Percentiles rank a stretch among this genome's conserved stretches.
These are phyloP conservation scores for Melanotaenia nigrans DNA, from an alignment of 2,797 vertebrate species.

Conservation along the genomic window DNA sequence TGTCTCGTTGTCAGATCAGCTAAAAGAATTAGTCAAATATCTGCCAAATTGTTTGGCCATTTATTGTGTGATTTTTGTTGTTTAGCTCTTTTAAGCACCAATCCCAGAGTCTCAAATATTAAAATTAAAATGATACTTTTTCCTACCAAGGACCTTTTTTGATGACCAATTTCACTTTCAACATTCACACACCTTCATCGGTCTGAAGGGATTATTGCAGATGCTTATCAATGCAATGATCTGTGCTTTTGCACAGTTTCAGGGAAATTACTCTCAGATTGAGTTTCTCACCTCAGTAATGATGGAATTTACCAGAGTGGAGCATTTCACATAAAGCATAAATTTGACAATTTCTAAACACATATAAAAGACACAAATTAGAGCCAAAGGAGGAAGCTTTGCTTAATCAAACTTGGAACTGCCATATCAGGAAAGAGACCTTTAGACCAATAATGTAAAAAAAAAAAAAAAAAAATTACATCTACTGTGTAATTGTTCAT, in stretches of 20 bases:
- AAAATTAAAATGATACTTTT: conserved; percentile 2
- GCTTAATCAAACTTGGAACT: conserved; percentile 31
- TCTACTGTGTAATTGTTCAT: conserved; percentile 51
- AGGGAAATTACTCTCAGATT: conserved; percentile 28
- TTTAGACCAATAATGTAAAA: conserved; percentile 32
- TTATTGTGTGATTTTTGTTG: not conserved
- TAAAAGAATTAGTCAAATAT: not conserved
- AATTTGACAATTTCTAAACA: conserved; percentile 15
- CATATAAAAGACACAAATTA: conserved; percentile 16
- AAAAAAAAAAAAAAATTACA: conserved; percentile 12
- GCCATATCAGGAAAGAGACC: conserved; percentile 19
- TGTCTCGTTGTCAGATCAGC: not conserved
- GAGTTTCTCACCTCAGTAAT: conserved; percentile 4
- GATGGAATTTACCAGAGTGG: conserved; percentile 1
- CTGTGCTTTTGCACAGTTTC: conserved; percentile 18
- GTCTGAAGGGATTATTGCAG: conserved; percentile 31
- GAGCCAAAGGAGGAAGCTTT: conserved; percentile 24
- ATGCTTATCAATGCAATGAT: conserved; percentile 25
- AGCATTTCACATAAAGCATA: conserved; percentile 32
- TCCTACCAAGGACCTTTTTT: not conserved
- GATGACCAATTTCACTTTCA: conserved; percentile 1
- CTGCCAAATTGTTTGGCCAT: not conserved
- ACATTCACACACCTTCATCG: conserved; percentile 19
- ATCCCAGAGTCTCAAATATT: not conserved
- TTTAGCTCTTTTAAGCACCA: not conserved